phyloP scores from a whole-genome alignment of 2,113 vertebrate species.

The Boleophthalmus pectinirostris region DNA sequence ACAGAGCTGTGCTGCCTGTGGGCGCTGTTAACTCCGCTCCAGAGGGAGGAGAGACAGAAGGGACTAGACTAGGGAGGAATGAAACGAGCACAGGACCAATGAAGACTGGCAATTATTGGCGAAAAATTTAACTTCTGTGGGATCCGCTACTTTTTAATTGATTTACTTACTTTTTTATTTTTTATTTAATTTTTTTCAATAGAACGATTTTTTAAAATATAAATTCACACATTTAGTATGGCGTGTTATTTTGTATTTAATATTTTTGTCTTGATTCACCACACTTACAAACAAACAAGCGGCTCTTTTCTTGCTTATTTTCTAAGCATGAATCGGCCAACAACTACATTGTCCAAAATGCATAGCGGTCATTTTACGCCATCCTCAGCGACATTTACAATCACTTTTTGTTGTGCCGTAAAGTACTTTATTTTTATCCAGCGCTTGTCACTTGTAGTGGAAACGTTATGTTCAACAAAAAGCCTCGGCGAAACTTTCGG shows the following conservation, averaged over 20 bases:
- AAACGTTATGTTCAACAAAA: conserved; percentile 75
- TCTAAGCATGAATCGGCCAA: background rate
- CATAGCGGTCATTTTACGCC: conserved; percentile 24
- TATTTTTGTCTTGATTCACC: background rate
- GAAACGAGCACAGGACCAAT: background rate
- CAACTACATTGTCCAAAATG: conserved; percentile 41
- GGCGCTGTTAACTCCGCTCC: conserved; percentile 46
- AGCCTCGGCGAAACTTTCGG: conserved; percentile 69
- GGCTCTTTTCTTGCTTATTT: background rate
- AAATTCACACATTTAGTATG: background rate
- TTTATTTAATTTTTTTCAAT: background rate
- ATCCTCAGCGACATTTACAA: conserved; percentile 34
- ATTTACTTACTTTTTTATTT: background rate
- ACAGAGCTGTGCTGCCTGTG: conserved; percentile 14
- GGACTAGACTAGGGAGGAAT: conserved; percentile 16
- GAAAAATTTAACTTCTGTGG: background rate
- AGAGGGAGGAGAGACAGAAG: conserved; percentile 49
- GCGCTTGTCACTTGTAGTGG: background rate
- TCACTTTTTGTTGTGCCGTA: conserved; percentile 26
- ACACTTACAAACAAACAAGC: background rate
- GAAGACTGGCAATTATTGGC: background rate
- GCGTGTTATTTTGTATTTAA: background rate
- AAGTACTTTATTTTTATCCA: background rate
- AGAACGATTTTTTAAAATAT: background rate
- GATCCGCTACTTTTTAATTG: background rate